A percentile compares a stretch with the other conserved stretches of the same genome.
Conservation (phyloP, 2,797 vertebrate species). For the Sebastes kiyomatsui region DNA sequence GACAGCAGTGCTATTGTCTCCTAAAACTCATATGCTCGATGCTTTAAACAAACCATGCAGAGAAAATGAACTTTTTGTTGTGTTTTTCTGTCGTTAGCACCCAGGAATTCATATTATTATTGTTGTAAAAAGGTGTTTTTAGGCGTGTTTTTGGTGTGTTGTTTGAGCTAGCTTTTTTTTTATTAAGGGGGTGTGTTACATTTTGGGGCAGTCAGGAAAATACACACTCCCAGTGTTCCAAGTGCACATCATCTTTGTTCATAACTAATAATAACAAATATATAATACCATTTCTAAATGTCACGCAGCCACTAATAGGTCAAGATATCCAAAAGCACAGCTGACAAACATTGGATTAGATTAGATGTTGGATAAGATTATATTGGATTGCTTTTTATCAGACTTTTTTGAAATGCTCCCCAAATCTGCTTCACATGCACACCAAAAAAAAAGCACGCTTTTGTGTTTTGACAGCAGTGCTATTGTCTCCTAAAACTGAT, state of each 20-base stretch:
- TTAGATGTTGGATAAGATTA: slow-evolving; percentile 17
- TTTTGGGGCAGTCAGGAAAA: slow-evolving; percentile 49
- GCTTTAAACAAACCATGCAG: not conserved
- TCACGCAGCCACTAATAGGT: not conserved
- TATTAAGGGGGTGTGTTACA: slow-evolving; percentile 74
- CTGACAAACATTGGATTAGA: slow-evolving; percentile 3
- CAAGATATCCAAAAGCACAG: not conserved
- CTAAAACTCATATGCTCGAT: not conserved
- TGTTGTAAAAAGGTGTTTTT: slow-evolving; percentile 5
- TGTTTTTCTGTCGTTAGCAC: not conserved
- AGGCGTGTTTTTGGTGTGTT: slow-evolving; percentile 2
- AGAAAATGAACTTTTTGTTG: not conserved
- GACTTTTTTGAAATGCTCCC: not conserved
- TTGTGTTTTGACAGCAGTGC: slow-evolving; percentile 43
- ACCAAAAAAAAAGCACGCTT: not conserved
- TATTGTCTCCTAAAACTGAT: slow-evolving; percentile 28
- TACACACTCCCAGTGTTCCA: slow-evolving; percentile 1
- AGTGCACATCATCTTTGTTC: not conserved
- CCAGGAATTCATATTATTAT: accelerated
- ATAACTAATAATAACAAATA: not conserved
- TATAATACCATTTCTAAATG: not conserved
- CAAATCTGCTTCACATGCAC: not conserved
- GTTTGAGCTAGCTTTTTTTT: slow-evolving; percentile 25
- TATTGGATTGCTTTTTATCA: not conserved
- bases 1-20: slow-evolving; percentile 45